Percentiles rank a stretch among this genome's conserved stretches.
Evolutionary conservation across 2,113 vertebrate species (phyloP).

Genomic region (Morphnarchus princeps): DNA sequence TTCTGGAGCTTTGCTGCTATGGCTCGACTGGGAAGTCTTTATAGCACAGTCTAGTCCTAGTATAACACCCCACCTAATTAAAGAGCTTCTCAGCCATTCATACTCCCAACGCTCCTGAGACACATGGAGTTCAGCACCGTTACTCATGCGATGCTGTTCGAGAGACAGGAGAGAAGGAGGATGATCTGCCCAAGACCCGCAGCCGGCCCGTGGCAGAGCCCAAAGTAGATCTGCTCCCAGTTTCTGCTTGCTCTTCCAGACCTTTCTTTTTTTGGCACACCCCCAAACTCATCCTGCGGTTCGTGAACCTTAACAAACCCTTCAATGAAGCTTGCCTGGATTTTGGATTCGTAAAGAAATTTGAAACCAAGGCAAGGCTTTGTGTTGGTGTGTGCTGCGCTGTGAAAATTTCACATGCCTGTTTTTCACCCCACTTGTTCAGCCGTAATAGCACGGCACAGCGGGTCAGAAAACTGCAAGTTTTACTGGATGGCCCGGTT

Average conservation of each 20-base stretch:
- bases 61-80: not conserved
- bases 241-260: not conserved
- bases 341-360: constrained; percentile 37
- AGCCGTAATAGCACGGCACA: not conserved
- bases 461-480: not conserved
- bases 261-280: constrained; percentile 14
- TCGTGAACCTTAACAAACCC: constrained; percentile 30
- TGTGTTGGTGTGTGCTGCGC: not conserved
- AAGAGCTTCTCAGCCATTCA: not conserved
- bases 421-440: constrained; percentile 21
- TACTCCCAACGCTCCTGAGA: not conserved
- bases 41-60: not conserved
- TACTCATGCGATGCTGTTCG: not conserved
- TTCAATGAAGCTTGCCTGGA: constrained; percentile 34
- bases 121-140: not conserved
- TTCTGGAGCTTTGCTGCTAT: not conserved
- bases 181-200: not conserved
- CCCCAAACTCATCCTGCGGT: constrained; percentile 8
- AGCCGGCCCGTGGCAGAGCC: not conserved
- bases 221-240: not conserved
- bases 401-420: constrained; percentile 1
- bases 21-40: not conserved
- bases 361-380: constrained; percentile 31
- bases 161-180: not conserved
- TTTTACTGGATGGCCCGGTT: not conserved